Evolutionary conservation across 2,888 invertebrate genomes (phyloP).

Genomic region (Pelosia muscerda): DNA sequence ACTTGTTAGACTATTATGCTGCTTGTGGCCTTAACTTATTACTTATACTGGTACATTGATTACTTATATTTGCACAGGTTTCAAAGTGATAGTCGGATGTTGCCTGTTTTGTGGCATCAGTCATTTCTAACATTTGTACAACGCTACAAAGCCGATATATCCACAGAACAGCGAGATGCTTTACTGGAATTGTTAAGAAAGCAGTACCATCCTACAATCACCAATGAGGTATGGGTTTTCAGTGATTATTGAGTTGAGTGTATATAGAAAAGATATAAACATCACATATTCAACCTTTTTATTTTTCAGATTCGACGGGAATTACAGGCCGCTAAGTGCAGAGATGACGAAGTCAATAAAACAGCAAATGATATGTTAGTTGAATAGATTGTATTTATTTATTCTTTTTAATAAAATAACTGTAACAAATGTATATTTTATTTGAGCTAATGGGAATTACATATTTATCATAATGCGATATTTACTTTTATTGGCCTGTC

Average conservation of each 20-base stretch:
- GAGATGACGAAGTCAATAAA: slow-evolving; percentile 89
- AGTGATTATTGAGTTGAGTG: background rate
- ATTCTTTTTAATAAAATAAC: slow-evolving; percentile 19
- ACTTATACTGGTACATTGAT: no score
- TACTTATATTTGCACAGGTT: slow-evolving; percentile 88
- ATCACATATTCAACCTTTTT: no score
- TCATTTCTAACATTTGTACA: slow-evolving; percentile 97
- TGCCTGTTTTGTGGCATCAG: slow-evolving; percentile 99
- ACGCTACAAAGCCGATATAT: slow-evolving; percentile 97
- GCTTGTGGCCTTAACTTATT: no score
- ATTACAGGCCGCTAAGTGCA: slow-evolving; percentile 92
- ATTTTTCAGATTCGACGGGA: slow-evolving; percentile 92
- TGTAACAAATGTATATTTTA: slow-evolving; percentile 21
- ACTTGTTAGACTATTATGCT: no score
- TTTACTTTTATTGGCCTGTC: slow-evolving; percentile 75
- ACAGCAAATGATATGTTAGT: slow-evolving; percentile 68
- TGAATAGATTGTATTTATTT: slow-evolving; percentile 59
- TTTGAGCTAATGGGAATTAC: background rate
- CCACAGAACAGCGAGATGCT: slow-evolving; percentile 96
- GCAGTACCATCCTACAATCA: slow-evolving; percentile 91
- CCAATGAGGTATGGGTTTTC: slow-evolving; percentile 85
- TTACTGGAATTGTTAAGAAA: slow-evolving; percentile 92
- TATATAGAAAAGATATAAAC: no score
- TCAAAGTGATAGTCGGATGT: slow-evolving; percentile 91
- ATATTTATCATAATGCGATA: background rate